phyloP scores from a whole-genome alignment of 2,113 vertebrate species.

The Austrofundulus limnaeus region DNA sequence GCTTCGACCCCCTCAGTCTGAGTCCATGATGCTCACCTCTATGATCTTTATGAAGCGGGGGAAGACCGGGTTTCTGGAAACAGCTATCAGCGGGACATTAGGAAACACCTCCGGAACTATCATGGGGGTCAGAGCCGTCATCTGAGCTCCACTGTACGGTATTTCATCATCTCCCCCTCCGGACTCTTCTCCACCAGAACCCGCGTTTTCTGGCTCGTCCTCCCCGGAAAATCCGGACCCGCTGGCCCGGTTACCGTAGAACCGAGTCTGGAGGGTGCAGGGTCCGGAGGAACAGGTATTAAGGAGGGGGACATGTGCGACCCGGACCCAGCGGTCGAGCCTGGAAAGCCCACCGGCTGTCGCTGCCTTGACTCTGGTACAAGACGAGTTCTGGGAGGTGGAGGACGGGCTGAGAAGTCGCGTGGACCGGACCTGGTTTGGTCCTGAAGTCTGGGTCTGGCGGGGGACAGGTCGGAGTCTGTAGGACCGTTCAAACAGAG shows the following conservation, averaged over 20 bases:
- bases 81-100: conserved; percentile 91
- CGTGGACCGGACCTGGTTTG: not conserved
- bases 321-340: conserved; percentile 55
- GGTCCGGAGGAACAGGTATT: not conserved
- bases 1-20: not conserved
- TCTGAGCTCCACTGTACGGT: conserved; percentile 73
- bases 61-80: conserved; percentile 93
- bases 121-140: conserved; percentile 92
- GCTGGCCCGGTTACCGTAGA: conserved; percentile 69
- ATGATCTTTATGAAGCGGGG: conserved; percentile 98
- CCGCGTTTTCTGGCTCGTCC: conserved; percentile 72
- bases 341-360: conserved; percentile 27
- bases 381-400: not conserved
- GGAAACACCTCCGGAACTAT: conserved; percentile 93
- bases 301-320: conserved; percentile 7
- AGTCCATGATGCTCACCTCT: conserved; percentile 81
- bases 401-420: conserved; percentile 24
- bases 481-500: not conserved
- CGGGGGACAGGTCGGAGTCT: not conserved
- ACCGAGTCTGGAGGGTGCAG: conserved; percentile 36
- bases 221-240: conserved; percentile 69
- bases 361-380: conserved; percentile 8
- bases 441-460: not conserved
- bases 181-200: conserved; percentile 76
- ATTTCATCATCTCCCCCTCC: conserved; percentile 77